Conservation (phyloP, 2,888 invertebrate species). For the Acanthosepion pharaonis region DNA sequence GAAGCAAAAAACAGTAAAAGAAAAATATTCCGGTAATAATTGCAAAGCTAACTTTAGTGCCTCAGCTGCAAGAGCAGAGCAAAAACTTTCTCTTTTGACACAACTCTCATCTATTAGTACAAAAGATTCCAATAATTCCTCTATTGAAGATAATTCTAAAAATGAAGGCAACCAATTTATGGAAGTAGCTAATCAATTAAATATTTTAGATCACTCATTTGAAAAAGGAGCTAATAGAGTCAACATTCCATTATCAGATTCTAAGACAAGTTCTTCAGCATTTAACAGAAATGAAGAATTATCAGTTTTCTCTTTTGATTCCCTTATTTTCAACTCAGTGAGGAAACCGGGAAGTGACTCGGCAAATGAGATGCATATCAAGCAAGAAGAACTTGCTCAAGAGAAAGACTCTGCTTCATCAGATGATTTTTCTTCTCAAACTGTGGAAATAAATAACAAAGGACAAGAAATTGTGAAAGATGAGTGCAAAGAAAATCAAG, state of each 20-base stretch:
- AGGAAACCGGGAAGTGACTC: background rate
- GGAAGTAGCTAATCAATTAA: background rate
- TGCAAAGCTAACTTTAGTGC: background rate
- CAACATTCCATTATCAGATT: background rate
- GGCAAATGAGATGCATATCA: background rate
- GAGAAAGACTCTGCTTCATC: background rate
- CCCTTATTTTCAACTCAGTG: background rate
- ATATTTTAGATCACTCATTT: background rate
- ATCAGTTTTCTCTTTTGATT: background rate
- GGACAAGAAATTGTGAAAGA: background rate
- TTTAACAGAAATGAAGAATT: background rate
- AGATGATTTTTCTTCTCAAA: background rate
- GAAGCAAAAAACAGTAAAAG: background rate
- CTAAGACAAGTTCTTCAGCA: background rate
- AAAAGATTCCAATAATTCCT: background rate
- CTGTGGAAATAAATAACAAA: background rate
- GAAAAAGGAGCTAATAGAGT: background rate
- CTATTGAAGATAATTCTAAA: background rate
- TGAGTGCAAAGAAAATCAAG: background rate
- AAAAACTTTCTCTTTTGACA: background rate
- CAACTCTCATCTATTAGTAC: background rate
- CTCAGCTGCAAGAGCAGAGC: background rate
- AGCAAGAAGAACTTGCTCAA: background rate
- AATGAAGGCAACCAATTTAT: background rate
- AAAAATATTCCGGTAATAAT: background rate